A percentile compares a stretch with the other conserved stretches of the same genome.
Conservation (phyloP, 37 sponge, comb jelly and placozoan genomes). For the Ephydatia muelleri region DNA sequence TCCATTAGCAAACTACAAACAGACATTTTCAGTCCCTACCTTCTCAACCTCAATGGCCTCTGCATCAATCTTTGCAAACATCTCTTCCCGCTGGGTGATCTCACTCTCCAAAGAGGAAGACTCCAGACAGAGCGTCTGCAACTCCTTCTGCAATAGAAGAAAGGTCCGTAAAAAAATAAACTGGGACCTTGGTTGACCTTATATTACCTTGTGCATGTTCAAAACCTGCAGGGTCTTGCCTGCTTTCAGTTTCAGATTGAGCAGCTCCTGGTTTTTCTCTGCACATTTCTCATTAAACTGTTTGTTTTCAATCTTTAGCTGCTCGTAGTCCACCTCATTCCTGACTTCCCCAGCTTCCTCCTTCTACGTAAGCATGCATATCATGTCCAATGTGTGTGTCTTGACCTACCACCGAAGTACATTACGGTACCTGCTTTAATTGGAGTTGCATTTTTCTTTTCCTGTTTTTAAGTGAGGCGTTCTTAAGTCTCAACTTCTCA, state of each 20-base stretch:
- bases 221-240: slow-evolving; percentile 93
- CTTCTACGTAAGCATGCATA: slow-evolving; percentile 40
- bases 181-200: background rate
- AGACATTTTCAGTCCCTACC: slow-evolving; percentile 27
- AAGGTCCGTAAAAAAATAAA: background rate
- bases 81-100: slow-evolving; percentile 69
- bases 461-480: slow-evolving; percentile 75
- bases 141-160: slow-evolving; percentile 68
- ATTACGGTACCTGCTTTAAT: slow-evolving; percentile 76
- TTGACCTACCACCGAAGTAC: background rate
- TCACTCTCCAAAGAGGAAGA: slow-evolving; percentile 72
- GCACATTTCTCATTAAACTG: slow-evolving; percentile 85
- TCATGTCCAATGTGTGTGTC: background rate
- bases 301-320: slow-evolving; percentile 96
- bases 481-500: slow-evolving; percentile 92
- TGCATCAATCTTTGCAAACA: slow-evolving; percentile 68
- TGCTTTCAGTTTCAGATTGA: slow-evolving; percentile 89
- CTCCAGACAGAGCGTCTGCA: slow-evolving; percentile 76
- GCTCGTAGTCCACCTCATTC: slow-evolving; percentile 95
- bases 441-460: slow-evolving; percentile 79
- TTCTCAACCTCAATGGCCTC: slow-evolving; percentile 55
- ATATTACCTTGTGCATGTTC: slow-evolving; percentile 80
- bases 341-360: slow-evolving; percentile 93
- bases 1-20: background rate
- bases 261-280: slow-evolving; percentile 93